These are phyloP conservation scores for Cervus canadensis DNA, from an alignment of 2,113 vertebrate genomes.

Conservation along the genomic window DNA sequence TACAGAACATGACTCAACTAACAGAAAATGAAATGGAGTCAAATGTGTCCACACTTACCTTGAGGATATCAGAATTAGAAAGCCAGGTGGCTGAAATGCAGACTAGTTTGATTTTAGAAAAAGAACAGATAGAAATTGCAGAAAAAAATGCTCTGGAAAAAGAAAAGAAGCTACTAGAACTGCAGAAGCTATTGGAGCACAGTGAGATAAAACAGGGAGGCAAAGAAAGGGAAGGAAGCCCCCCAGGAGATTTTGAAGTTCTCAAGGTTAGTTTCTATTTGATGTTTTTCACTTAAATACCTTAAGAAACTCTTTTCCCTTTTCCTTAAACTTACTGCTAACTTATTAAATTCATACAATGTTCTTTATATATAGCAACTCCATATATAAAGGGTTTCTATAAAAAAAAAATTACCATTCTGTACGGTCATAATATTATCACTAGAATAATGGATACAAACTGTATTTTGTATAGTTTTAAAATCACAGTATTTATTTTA, in stretches of 20 bases:
- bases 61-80: slow-evolving; percentile 87
- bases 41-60: slow-evolving; percentile 80
- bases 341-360: not conserved
- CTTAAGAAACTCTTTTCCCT: not conserved
- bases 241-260: not conserved
- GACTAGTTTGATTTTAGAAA: slow-evolving; percentile 85
- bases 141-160: slow-evolving; percentile 87
- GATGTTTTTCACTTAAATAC: not conserved
- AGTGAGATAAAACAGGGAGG: slow-evolving; percentile 66
- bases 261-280: slow-evolving; percentile 39
- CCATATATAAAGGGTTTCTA: not conserved
- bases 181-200: slow-evolving; percentile 84
- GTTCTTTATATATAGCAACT: not conserved
- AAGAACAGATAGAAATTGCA: slow-evolving; percentile 85
- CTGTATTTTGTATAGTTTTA: not conserved
- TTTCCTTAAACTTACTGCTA: not conserved
- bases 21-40: slow-evolving; percentile 56
- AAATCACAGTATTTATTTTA: not conserved
- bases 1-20: not conserved
- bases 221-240: slow-evolving; percentile 39
- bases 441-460: not conserved
- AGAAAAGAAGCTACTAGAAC: slow-evolving; percentile 83
- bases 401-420: not conserved
- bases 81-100: slow-evolving; percentile 83
- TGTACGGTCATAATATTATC: not conserved